Base-by-base conservation (phyloP, 2,888 invertebrate genomes). In the Mesoligia furuncula region DNA sequence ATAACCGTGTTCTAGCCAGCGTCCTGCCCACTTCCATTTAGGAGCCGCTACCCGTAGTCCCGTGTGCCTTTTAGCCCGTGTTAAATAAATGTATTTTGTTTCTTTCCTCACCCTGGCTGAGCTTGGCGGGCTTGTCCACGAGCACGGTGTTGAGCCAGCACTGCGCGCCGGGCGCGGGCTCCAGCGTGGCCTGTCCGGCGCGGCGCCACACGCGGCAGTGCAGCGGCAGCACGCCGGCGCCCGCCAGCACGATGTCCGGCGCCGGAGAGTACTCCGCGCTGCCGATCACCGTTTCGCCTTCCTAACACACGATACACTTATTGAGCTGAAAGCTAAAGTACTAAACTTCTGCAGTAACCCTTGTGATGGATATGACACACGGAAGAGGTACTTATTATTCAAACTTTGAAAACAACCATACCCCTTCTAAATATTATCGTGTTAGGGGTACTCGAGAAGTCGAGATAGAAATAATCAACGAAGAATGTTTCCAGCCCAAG, bases 251-350 rank as follows among this genome's bases (percentile, higher is more conserved):
- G 83, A 99, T 99, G 93, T 99, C 99, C 90, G 98, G 98, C 51
- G 97, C 96, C 0, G 97, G 96, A 0, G 97, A 94, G 54, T 97
- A 97, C 87, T 98, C 98, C 85, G 98, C 98, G 20, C 98, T 98
- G 75, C 99, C 99, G 79, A 99, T 98, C 80, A 98, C 97, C 0
- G 99, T 99, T 93, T 98, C 98, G 9, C 99, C 99, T 92, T 99
- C 99, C 98, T 98, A 51, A 15, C 80, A 36, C 42, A 62, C 24
- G 2, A 64, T 0, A 42, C 13, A 6, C 27, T 81, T 31, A 51
- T n/a, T 57, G 15, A 57, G 6, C 45, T 45, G 4, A 13, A 13
- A 4, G 3, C 13, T 13, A 4, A 13, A 45, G 3, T 13, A 45
- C 45, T 45, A 45, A 45, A 45, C 45, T 45, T 45, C 45, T 45